phyloP scores from a whole-genome alignment of 2,113 vertebrate genomes.

The Nettapus auritus region DNA sequence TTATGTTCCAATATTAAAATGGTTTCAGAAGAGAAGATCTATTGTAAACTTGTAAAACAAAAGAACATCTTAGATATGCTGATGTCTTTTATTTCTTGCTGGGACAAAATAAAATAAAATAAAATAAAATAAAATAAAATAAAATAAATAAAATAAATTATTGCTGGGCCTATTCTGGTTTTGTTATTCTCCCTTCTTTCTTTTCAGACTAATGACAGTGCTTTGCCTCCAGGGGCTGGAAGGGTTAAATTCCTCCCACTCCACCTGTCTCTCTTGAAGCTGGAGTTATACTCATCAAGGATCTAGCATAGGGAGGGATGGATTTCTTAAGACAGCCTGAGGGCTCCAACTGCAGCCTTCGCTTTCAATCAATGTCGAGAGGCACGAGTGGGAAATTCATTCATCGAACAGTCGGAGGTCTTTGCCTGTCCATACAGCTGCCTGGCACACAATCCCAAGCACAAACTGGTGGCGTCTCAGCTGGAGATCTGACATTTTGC shows the following conservation, averaged over 20 bases:
- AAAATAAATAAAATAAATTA: rapidly evolving
- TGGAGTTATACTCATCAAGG: constrained; percentile 67
- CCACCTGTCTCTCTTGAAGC: not conserved
- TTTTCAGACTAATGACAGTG: not conserved
- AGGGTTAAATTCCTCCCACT: constrained; percentile 36
- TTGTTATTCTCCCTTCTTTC: not conserved
- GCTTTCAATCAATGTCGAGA: constrained; percentile 75
- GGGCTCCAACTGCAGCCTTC: constrained; percentile 73
- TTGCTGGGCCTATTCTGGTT: not conserved
- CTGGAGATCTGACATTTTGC: constrained; percentile 67
- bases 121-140: not conserved
- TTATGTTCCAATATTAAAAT: not conserved
- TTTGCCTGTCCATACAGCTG: constrained; percentile 55
- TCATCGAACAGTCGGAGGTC: constrained; percentile 73
- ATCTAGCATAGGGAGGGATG: constrained; percentile 60
- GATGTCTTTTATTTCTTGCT: not conserved
- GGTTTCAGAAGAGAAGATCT: not conserved
- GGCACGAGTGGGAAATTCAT: constrained; percentile 76
- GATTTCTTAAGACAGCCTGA: constrained; percentile 70
- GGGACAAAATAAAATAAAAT: not conserved
- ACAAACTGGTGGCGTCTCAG: constrained; percentile 64
- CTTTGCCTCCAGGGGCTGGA: not conserved
- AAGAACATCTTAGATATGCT: not conserved
- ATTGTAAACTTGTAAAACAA: not conserved
- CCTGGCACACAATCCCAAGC: constrained; percentile 64